A percentile compares a stretch with the other conserved stretches of the same genome.
Conservation (phyloP, 2,797 vertebrate genomes). For the Zonotrichia albicollis region DNA sequence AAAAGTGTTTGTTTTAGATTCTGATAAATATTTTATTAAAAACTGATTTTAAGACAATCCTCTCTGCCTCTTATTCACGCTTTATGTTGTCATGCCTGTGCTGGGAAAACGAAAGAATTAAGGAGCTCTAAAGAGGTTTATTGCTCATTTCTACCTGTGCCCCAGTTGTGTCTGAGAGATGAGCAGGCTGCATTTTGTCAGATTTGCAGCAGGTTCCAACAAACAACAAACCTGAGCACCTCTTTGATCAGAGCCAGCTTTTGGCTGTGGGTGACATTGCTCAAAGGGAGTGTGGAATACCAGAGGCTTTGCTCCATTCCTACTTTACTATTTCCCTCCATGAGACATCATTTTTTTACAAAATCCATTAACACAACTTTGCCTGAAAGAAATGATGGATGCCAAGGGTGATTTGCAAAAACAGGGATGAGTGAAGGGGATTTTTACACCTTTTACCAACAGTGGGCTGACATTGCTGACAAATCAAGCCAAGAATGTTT, state of each 20-base stretch:
- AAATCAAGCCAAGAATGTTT: not conserved
- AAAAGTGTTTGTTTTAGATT: slow-evolving; percentile 58
- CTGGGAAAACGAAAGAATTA: not conserved
- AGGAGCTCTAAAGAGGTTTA: not conserved
- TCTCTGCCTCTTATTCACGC: not conserved
- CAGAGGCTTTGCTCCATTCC: not conserved
- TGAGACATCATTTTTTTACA: no score
- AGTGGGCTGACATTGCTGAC: not conserved
- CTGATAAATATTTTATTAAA: slow-evolving; percentile 73
- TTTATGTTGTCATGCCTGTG: not conserved
- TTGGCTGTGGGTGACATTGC: not conserved
- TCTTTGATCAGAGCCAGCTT: not conserved
- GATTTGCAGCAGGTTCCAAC: not conserved
- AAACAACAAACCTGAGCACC: not conserved
- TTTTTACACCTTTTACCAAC: not conserved
- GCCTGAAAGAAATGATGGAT: not conserved
- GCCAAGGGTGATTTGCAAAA: not conserved
- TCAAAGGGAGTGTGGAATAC: not conserved
- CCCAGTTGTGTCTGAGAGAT: not conserved
- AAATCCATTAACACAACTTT: not conserved
- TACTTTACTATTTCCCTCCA: not conserved
- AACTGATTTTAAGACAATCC: slow-evolving; percentile 56
- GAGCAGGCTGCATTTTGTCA: not conserved
- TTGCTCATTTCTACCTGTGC: not conserved
- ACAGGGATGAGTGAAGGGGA: not conserved